Evolutionary conservation across 2,888 invertebrate species (phyloP).

Genomic region (Orthosia gothica): DNA sequence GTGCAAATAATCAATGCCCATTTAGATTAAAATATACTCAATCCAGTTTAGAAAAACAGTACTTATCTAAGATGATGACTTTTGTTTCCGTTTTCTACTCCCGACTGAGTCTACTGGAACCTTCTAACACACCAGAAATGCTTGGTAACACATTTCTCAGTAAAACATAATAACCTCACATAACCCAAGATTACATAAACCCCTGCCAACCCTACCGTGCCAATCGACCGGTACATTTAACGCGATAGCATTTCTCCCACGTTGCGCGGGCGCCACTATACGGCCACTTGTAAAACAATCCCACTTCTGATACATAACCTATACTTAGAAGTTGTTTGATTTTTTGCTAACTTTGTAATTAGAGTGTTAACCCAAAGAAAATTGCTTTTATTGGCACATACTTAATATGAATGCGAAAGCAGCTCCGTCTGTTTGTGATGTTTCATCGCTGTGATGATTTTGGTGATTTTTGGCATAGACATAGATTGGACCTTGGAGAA

Average conservation of each 20-base stretch:
- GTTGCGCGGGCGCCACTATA: constrained; percentile 60
- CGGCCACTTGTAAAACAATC: constrained; percentile 58
- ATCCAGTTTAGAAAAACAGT: too few relatives aligned
- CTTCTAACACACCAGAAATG: neutral
- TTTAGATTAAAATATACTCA: too few relatives aligned
- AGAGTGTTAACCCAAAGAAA: neutral
- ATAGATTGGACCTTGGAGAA: too few relatives aligned
- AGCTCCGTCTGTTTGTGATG: too few relatives aligned
- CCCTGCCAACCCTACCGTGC: constrained; percentile 53
- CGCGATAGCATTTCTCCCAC: constrained; percentile 65
- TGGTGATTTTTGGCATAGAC: too few relatives aligned
- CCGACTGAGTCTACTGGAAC: neutral
- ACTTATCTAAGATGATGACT: too few relatives aligned
- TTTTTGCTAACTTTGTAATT: constrained; percentile 21
- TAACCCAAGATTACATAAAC: constrained; percentile 22
- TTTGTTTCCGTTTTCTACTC: neutral
- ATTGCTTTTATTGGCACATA: too few relatives aligned
- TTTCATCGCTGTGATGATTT: too few relatives aligned
- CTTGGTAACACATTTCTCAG: constrained; percentile 10
- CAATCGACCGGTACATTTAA: constrained; percentile 64
- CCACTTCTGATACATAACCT: constrained; percentile 19
- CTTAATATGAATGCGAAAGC: too few relatives aligned
- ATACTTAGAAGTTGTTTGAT: constrained; percentile 3
- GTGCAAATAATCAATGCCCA: too few relatives aligned
- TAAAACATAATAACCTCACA: constrained; percentile 11